These are phyloP conservation scores for Passer domesticus DNA, from an alignment of 2,113 vertebrate genomes.

Conservation along the genomic window DNA sequence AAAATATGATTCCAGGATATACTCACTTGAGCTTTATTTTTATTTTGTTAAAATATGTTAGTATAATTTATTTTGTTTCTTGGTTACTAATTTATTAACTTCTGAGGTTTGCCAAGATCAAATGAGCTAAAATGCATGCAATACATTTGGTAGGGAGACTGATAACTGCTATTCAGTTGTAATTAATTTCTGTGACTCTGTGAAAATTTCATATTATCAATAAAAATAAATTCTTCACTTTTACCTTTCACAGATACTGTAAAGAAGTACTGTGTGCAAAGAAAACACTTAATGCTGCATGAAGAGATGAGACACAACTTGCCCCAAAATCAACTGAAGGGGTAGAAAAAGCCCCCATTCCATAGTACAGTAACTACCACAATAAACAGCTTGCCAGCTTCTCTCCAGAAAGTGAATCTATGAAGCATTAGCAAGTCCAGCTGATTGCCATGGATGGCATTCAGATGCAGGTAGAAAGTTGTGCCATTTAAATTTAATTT, in stretches of 20 bases:
- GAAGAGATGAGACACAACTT: not conserved
- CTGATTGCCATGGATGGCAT: not conserved
- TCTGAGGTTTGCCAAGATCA: not conserved
- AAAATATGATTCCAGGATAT: not conserved
- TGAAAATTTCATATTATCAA: not conserved
- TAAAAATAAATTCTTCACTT: constrained; percentile 26
- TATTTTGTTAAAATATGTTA: not conserved
- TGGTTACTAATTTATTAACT: not conserved
- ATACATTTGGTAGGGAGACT: not conserved
- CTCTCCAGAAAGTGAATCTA: not conserved
- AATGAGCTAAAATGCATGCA: not conserved
- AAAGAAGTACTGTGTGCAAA: not conserved
- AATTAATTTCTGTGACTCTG: not conserved
- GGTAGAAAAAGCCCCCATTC: not conserved
- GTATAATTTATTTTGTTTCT: not conserved
- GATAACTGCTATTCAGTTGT: not conserved
- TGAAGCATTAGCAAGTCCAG: not conserved
- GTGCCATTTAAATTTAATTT: not conserved
- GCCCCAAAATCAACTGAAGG: not conserved
- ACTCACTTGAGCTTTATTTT: not conserved
- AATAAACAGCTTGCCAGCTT: not conserved
- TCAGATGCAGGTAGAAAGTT: not conserved
- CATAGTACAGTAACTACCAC: not conserved
- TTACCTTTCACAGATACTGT: constrained; percentile 1
- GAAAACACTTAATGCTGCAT: not conserved